phyloP scores from a whole-genome alignment of 2,113 vertebrate species.

The Dipodomys spectabilis region DNA sequence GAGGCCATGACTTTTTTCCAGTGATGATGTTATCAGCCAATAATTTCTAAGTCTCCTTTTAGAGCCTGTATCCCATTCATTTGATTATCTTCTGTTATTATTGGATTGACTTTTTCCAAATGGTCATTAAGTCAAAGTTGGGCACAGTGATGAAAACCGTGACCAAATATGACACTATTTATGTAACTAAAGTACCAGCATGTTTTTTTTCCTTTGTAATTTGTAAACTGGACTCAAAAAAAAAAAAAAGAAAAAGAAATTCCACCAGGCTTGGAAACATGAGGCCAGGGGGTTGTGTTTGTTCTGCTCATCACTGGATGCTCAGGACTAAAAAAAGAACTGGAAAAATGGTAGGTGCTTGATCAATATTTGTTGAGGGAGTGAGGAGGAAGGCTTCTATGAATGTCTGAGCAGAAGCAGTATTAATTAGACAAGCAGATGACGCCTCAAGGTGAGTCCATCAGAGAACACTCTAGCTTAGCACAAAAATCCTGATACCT shows the following conservation, averaged over 20 bases:
- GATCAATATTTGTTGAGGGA: not conserved
- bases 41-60: conserved; percentile 2
- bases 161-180: not conserved
- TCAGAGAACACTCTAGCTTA: not conserved
- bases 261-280: not conserved
- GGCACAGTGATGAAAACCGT: not conserved
- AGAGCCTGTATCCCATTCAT: conserved; percentile 18
- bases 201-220: conserved; percentile 41
- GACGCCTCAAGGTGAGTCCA: not conserved
- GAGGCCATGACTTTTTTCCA: conserved; percentile 13
- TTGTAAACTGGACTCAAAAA: not conserved
- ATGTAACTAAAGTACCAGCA: conserved; percentile 12
- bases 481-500: not conserved
- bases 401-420: not conserved
- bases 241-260: not conserved
- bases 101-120: conserved; percentile 47
- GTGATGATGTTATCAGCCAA: not conserved
- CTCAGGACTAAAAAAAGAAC: not conserved
- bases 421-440: not conserved
- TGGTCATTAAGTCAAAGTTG: conserved; percentile 46
- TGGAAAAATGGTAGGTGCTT: not conserved
- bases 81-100: conserved; percentile 46
- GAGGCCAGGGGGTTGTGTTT: not conserved
- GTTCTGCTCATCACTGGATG: not conserved
- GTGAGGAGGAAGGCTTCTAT: not conserved